phyloP scores from a whole-genome alignment of 1,140 invertebrate species.

The Macrosteles quadrilineatus region DNA sequence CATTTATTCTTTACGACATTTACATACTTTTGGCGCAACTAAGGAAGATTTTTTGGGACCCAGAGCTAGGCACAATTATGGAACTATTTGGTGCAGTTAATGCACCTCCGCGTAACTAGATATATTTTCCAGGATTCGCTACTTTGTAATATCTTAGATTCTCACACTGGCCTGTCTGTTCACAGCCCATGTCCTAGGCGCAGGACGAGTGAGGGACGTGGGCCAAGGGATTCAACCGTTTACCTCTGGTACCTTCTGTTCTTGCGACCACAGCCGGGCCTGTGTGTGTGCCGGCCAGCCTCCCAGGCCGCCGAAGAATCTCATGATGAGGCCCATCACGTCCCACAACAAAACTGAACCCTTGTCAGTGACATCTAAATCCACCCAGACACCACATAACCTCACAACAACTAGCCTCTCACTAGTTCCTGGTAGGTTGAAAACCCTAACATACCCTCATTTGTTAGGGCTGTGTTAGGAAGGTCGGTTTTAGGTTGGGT shows the following conservation, averaged over 20 bases:
- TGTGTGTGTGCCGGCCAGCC: not conserved
- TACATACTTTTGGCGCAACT: too few relatives aligned
- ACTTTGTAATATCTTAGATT: too few relatives aligned
- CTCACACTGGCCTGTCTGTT: not conserved
- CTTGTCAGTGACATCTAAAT: not conserved
- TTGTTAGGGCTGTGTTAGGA: too few relatives aligned
- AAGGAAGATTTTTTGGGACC: too few relatives aligned
- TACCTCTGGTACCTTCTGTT: not conserved
- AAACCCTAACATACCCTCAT: too few relatives aligned
- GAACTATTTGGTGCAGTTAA: too few relatives aligned
- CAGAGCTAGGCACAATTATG: too few relatives aligned
- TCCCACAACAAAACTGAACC: not conserved
- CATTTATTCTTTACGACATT: too few relatives aligned
- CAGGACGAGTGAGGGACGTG: not conserved
- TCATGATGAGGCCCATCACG: not conserved
- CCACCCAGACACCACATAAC: not conserved
- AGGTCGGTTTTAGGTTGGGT: too few relatives aligned
- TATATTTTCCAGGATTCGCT: too few relatives aligned
- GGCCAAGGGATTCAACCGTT: not conserved
- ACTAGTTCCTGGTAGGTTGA: not conserved
- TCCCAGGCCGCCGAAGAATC: not conserved
- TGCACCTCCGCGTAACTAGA: too few relatives aligned
- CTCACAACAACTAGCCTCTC: not conserved
- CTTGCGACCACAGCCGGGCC: not conserved
- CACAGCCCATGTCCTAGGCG: not conserved